phyloP scores from a whole-genome alignment of 2,888 invertebrate genomes.

The Epirrita christyi region DNA sequence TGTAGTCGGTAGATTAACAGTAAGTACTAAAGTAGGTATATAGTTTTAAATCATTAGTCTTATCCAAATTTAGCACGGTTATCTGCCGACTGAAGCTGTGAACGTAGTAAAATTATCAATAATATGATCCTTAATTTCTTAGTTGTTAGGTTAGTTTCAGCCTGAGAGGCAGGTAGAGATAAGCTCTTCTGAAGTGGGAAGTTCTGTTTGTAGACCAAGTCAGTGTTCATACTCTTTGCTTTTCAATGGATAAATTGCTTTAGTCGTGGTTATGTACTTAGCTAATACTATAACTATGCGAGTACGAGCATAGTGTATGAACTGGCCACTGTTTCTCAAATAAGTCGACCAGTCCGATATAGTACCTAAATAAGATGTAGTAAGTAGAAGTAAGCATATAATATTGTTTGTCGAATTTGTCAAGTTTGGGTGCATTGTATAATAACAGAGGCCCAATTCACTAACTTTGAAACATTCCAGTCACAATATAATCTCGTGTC shows the following conservation, averaged over 20 bases:
- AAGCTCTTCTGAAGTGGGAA: neutral
- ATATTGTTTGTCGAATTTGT: too few relatives aligned
- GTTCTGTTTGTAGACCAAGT: neutral
- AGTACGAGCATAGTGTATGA: neutral
- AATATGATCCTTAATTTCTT: too few relatives aligned
- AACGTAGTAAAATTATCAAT: neutral
- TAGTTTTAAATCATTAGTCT: slow-evolving; percentile 2
- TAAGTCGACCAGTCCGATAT: neutral
- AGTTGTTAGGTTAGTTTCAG: neutral
- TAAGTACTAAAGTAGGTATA: too few relatives aligned
- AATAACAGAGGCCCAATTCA: too few relatives aligned
- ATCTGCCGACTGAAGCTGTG: slow-evolving; percentile 8
- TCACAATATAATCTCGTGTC: too few relatives aligned
- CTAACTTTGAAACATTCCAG: too few relatives aligned
- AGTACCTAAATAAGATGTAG: too few relatives aligned
- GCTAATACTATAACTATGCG: too few relatives aligned
- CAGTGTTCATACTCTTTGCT: slow-evolving; percentile 36
- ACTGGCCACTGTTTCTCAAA: slow-evolving; percentile 18
- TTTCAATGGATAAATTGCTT: slow-evolving; percentile 44
- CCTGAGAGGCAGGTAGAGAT: neutral
- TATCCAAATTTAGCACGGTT: slow-evolving; percentile 19
- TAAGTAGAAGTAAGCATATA: too few relatives aligned
- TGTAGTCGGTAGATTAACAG: too few relatives aligned
- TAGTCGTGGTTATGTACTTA: slow-evolving; percentile 10
- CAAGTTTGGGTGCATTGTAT: too few relatives aligned